Percentiles rank a stretch among this genome's conserved stretches.
Evolutionary conservation across 1,140 invertebrate species (phyloP).

Genomic region (Lepidostoma basale): DNA sequence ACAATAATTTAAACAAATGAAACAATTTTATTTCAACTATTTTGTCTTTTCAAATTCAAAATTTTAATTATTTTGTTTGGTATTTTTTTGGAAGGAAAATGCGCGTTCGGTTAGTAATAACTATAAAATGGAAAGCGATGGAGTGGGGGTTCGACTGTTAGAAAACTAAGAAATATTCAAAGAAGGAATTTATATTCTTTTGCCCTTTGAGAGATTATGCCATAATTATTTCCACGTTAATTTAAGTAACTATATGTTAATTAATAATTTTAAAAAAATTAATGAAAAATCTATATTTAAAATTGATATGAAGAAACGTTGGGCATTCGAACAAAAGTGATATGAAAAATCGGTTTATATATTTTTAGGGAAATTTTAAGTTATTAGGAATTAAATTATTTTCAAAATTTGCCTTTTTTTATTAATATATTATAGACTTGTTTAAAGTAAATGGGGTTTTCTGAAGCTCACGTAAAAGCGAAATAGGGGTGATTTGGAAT

Average conservation of each 20-base stretch:
- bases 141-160: no score
- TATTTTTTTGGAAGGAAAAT: constrained; percentile 38
- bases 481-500: neutral
- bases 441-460: neutral
- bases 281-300: constrained; percentile 12
- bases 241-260: constrained; percentile 14
- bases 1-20: neutral
- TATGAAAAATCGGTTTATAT: constrained; percentile 20
- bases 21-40: constrained; percentile 1
- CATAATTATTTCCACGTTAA: constrained; percentile 28
- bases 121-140: constrained; percentile 30
- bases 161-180: neutral
- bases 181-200: constrained; percentile 30
- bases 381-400: constrained; percentile 5
- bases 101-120: constrained; percentile 46
- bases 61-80: constrained; percentile 22
- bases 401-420: no score
- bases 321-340: constrained; percentile 34
- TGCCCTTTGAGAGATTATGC: constrained; percentile 30
- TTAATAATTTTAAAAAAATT: constrained; percentile 22
- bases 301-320: constrained; percentile 27
- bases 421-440: no score
- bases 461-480: neutral
- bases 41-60: neutral
- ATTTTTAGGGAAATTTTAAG: constrained; percentile 2